Base-by-base conservation (phyloP, 2,888 invertebrate genomes). In the Apamea monoglypha region DNA sequence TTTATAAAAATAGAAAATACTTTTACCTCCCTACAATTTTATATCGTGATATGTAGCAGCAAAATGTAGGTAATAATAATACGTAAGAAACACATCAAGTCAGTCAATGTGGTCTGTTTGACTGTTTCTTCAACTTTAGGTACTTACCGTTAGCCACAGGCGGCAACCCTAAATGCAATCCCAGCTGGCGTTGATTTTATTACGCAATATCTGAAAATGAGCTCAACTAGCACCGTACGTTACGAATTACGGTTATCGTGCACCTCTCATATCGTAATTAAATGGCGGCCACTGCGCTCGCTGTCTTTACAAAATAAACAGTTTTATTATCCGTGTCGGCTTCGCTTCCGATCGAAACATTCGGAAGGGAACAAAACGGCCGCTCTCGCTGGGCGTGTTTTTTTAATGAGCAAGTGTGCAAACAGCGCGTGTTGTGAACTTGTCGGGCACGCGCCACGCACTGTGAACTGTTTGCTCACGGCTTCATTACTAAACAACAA, bases 201-300 rank as follows among this genome's bases (percentile, higher is more conserved):
- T 80, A 79, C 66, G 79, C 79, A 82, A 71, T 79, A 74, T 82
- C 72, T 36, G 83, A 63, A 75, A 82, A 82, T 82, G 64, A 78
- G 61, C 69, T 50, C 64, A 53, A 53, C 68, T 61, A 72, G 74
- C 32, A 4, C 67, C 29, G n/a, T 59, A 64, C 68, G 40, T 64
- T 64, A 72, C 72, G 72, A 61, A n/a, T 64, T 63, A 77, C 63
- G 68, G 78, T 32, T 78, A 66, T 76, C 64, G 56, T 69, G 44
- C 53, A 77, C 59, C 71, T 72, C 72, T 72, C 68, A 75, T 69
- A 75, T 72, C 29, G 59, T 68, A 63, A 78, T 74, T 74, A 72
- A 77, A 64, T 68, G 68, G 61, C 56, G n/a, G 56, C 36, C 36
- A 50, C 44, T 74, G 18, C 36, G 32, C 59, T 64, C n/a, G 56